phyloP scores from a whole-genome alignment of 1,140 invertebrate species.

The Drosophila nigrodunni region DNA sequence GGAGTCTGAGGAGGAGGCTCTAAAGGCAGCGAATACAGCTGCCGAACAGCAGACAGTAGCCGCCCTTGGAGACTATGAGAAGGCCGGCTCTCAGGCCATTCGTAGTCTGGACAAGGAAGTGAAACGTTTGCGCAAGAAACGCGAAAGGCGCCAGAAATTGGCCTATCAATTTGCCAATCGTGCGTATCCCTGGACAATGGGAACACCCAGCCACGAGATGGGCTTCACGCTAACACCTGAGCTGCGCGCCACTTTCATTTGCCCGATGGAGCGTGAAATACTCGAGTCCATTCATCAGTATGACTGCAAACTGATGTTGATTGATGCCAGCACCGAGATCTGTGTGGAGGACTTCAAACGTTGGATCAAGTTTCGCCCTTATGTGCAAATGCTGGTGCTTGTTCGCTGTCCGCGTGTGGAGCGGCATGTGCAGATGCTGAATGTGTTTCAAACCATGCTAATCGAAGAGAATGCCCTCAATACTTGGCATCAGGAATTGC shows the following conservation, averaged over 20 bases:
- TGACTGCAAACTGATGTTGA: slow-evolving; percentile 64
- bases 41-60: neutral
- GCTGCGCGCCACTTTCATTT: slow-evolving; percentile 30
- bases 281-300: slow-evolving; percentile 52
- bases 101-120: slow-evolving; percentile 40
- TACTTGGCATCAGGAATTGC: slow-evolving; percentile 68
- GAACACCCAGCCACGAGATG: slow-evolving; percentile 52
- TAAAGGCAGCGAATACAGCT: slow-evolving; percentile 15
- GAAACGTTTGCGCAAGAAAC: slow-evolving; percentile 3
- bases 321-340: slow-evolving; percentile 62
- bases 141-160: slow-evolving; percentile 54
- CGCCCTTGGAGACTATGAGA: neutral
- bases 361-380: slow-evolving; percentile 72
- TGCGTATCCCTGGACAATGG: slow-evolving; percentile 72
- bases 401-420: slow-evolving; percentile 56
- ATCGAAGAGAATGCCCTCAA: slow-evolving; percentile 56
- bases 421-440: slow-evolving; percentile 58
- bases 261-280: slow-evolving; percentile 49
- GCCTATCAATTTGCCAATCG: slow-evolving; percentile 71
- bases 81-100: slow-evolving; percentile 33
- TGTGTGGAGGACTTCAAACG: slow-evolving; percentile 55
- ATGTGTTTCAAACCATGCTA: slow-evolving; percentile 52
- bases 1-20: slow-evolving; percentile 3
- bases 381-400: slow-evolving; percentile 55
- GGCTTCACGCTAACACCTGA: slow-evolving; percentile 46